Base-by-base conservation (phyloP, 2,797 vertebrate genomes). In the Threskiornis aethiopicus region DNA sequence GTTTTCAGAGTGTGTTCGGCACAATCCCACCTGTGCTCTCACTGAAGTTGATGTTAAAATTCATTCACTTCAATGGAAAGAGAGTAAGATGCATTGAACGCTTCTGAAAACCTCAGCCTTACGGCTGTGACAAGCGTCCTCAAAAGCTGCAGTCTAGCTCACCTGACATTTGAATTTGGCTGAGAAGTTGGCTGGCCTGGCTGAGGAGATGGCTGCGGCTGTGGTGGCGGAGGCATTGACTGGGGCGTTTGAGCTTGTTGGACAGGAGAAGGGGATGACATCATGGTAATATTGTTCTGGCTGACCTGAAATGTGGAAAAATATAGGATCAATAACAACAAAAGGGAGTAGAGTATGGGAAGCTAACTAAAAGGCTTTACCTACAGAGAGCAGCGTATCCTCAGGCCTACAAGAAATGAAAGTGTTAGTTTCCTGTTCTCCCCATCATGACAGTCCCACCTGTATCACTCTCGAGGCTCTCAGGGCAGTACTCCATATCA, bases 181-280 rank as follows among this genome's bases (percentile, higher is more conserved):
- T 99, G 99, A 1, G 99, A 99, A 66, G 93, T 97, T 16, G 99
- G 98, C 72, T 98, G 98, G 79, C 98, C 98, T 2, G 99, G 99
- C 93, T 99, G 99, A 1, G 99, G 99, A 2, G 99, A 99, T 0
- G 99, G 99, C 97, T 99, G 98, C 0, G 98, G 98, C 95, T 99
- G 99, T 0, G 99, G 99, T 1, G 99, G 99, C 0, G 99, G 99
- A 1, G 99, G 99, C 99, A 99, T 99, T 0, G 99, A 98, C 78
- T 99, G 99, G 0, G 99, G 99, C 1, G 99, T 99, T 94, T 98
- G 99, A 31, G 98, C 99, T 96, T 99, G 99, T 65, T 98, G 98
- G 78, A 99, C 99, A 1, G 99, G 99, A 28, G 99, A 99, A 0
- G 99, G 99, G 3, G 99, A 99, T 7, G 99, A 99, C 98, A 99